phyloP scores from a whole-genome alignment of 2,888 invertebrate genomes.

The Ryuthela nishihirai region DNA sequence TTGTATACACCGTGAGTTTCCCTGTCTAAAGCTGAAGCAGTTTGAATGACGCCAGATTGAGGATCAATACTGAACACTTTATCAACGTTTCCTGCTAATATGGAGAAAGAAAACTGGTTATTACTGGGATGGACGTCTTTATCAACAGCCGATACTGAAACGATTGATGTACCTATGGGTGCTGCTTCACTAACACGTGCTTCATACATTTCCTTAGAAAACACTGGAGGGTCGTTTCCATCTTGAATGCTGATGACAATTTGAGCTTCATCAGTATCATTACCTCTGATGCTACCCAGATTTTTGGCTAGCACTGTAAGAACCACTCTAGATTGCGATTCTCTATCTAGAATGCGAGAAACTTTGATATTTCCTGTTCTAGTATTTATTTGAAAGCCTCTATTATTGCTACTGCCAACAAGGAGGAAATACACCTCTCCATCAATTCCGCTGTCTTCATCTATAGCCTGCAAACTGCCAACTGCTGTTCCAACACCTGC shows the following conservation, averaged over 20 bases:
- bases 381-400: slow-evolving; percentile 80
- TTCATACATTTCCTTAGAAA: slow-evolving; percentile 68
- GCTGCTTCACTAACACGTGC: slow-evolving; percentile 77
- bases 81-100: slow-evolving; percentile 75
- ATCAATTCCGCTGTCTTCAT: slow-evolving; percentile 82
- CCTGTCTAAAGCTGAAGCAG: slow-evolving; percentile 67
- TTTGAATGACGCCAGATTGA: slow-evolving; percentile 76
- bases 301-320: slow-evolving; percentile 92
- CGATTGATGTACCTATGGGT: slow-evolving; percentile 65
- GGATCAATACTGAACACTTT: slow-evolving; percentile 85
- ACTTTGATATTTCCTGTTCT: slow-evolving; percentile 75
- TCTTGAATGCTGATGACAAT: slow-evolving; percentile 91
- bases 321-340: slow-evolving; percentile 83
- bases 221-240: slow-evolving; percentile 94
- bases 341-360: slow-evolving; percentile 73
- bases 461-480: slow-evolving; percentile 80
- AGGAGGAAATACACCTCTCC: slow-evolving; percentile 87
- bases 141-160: slow-evolving; percentile 79
- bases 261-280: slow-evolving; percentile 92
- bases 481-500: slow-evolving; percentile 79
- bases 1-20: slow-evolving; percentile 72
- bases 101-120: slow-evolving; percentile 86
- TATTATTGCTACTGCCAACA: slow-evolving; percentile 87
- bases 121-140: slow-evolving; percentile 87
- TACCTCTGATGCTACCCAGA: slow-evolving; percentile 85